Evolutionary conservation across 2,797 vertebrate genomes (phyloP).

Genomic region (Furcifer pardalis): DNA sequence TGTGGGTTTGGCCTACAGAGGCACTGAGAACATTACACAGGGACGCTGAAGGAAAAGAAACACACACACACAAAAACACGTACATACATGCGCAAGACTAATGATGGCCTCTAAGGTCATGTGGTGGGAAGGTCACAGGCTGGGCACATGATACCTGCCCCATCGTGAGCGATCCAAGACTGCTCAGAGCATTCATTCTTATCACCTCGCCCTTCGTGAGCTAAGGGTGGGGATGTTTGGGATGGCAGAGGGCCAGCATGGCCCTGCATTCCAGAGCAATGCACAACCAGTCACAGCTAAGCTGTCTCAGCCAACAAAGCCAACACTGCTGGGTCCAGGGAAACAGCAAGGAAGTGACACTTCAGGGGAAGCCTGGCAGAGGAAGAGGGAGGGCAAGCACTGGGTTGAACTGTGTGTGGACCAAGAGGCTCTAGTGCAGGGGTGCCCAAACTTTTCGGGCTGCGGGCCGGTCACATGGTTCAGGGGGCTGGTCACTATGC

Average conservation of each 20-base stretch:
- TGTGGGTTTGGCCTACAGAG: conserved; percentile 35
- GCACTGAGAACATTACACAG: conserved; percentile 26
- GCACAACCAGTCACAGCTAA: conserved; percentile 36
- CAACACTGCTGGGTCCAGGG: conserved; percentile 7
- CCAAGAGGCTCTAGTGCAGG: not conserved
- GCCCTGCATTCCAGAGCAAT: conserved; percentile 37
- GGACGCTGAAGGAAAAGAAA: conserved; percentile 24
- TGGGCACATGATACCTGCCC: conserved; percentile 24
- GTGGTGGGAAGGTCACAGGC: conserved; percentile 6
- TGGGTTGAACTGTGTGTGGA: not conserved
- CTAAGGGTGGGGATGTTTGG: conserved; percentile 47
- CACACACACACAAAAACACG: not conserved
- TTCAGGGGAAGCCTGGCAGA: conserved; percentile 18
- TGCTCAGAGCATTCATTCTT: conserved; percentile 40
- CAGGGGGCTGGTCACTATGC: no score
- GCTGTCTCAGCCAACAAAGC: conserved; percentile 37
- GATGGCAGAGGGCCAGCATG: conserved; percentile 41
- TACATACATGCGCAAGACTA: not conserved
- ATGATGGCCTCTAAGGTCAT: conserved; percentile 24
- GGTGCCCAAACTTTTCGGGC: no score
- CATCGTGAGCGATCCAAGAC: not conserved
- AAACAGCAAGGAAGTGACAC: conserved; percentile 39
- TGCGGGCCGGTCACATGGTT: no score
- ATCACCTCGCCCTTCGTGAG: conserved; percentile 37
- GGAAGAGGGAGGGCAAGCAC: conserved; percentile 8